Percentiles rank a stretch among this genome's conserved stretches.
Conservation (phyloP, 2,888 invertebrate species). For the Boloria selene region DNA sequence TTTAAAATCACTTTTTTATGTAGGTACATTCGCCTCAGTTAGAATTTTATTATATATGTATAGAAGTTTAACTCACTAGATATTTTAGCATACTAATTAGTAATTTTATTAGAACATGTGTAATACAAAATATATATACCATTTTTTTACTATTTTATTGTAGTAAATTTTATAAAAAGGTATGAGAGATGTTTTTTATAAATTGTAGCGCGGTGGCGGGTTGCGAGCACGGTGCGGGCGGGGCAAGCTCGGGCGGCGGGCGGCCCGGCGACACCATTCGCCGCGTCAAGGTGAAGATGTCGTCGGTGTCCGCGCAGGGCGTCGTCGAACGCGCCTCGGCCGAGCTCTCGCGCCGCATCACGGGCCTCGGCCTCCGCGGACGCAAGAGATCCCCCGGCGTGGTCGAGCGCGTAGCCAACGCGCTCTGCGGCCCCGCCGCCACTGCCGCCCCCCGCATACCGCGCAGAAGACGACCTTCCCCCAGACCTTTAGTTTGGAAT, state of each 20-base stretch:
- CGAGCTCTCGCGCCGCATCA: constrained; percentile 94
- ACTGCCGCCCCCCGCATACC: constrained; percentile 62
- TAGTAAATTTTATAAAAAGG: background rate
- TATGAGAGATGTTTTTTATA: background rate
- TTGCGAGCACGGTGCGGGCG: constrained; percentile 69
- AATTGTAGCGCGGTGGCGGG: constrained; percentile 72
- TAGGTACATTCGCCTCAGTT: no score
- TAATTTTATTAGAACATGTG: no score
- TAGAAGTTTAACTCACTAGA: no score
- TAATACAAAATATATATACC: no score
- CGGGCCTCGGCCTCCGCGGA: constrained; percentile 88
- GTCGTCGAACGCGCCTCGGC: constrained; percentile 96
- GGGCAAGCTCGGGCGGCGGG: constrained; percentile 57
- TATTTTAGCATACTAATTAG: no score
- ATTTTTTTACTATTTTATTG: background rate
- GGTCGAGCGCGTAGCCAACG: constrained; percentile 94
- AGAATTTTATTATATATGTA: no score
- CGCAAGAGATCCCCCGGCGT: constrained; percentile 85
- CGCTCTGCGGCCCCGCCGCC: constrained; percentile 88
- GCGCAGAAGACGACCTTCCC: constrained; percentile 76
- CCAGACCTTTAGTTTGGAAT: constrained; percentile 85
- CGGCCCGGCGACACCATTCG: constrained; percentile 73
- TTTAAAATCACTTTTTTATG: no score
- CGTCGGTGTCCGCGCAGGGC: constrained; percentile 93
- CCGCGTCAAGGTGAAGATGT: constrained; percentile 84